Conservation (phyloP, 2,888 invertebrate species). For the Drosophila mercatorum region DNA sequence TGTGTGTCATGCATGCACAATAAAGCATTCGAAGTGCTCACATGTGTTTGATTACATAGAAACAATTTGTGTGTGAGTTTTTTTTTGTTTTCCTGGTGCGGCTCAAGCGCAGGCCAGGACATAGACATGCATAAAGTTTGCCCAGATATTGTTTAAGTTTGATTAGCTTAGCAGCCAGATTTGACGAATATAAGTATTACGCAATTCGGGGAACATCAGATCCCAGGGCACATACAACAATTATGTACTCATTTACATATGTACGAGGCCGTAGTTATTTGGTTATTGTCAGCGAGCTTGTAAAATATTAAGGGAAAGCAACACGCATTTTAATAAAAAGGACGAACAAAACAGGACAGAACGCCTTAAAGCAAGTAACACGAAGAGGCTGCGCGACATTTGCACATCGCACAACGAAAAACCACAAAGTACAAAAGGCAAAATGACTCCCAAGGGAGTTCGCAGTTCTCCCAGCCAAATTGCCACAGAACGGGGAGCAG, state of each 20-base stretch:
- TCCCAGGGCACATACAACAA: conserved; percentile 3
- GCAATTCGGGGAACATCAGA: not conserved
- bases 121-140: conserved; percentile 32
- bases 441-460: conserved; percentile 72
- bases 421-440: conserved; percentile 74
- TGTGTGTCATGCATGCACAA: conserved; percentile 10
- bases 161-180: conserved; percentile 33
- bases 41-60: conserved; percentile 57
- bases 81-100: conserved; percentile 7
- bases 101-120: not conserved
- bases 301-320: conserved; percentile 54
- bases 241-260: conserved; percentile 7
- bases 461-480: conserved; percentile 39
- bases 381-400: conserved; percentile 44
- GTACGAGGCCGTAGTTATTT: conserved; percentile 26
- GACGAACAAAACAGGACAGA: conserved; percentile 9
- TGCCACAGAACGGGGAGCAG: conserved; percentile 31
- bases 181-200: not conserved
- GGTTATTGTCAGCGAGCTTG: conserved; percentile 61
- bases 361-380: conserved; percentile 30
- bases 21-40: conserved; percentile 19
- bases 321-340: conserved; percentile 49
- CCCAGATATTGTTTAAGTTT: conserved; percentile 45
- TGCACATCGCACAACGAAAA: conserved; percentile 36
- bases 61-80: conserved; percentile 39